Base-by-base conservation (phyloP, 2,113 vertebrate genomes). In the Serilophus lunatus region DNA sequence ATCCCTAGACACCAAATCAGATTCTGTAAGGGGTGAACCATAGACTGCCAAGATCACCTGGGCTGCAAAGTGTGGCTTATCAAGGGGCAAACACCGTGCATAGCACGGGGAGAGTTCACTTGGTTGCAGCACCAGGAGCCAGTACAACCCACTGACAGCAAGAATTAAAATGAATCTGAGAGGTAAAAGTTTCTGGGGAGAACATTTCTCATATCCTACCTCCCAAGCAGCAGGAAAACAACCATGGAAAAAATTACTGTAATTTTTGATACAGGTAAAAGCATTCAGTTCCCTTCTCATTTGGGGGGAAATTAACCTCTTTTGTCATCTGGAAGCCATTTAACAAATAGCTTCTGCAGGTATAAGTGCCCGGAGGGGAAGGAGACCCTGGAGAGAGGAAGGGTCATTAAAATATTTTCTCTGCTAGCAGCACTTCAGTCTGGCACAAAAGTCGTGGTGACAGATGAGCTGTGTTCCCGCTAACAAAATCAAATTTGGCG, bases 241-340 rank as follows among this genome's bases (percentile, higher is more conserved):
- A 54, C 65, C 63, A 61, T 18, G 80, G 79, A 91, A 92, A 93
- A 83, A 84, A 40, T 53, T 63, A 22, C 72, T 12, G 51, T 70
- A 68, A 38, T 75, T 95, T 93, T 71, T 90, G 78, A 84, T 80
- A 40, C 14, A 71, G 85, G 82, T 90, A 88, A 47, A 83, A 76
- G 68, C 79, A 49, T 59, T 14, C 78, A 66, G 66, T 78, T 63
- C 53, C 78, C 26, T 42, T 80, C 63, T 92, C 54, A 4, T 72
- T 82, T 36, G 13, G 17, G 28, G 77, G 72, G 31, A 29, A 44
- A 40, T 50, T 80, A 42, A 88, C 64, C 51, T 44, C 71, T 83
- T 86, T 28, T 88, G 69, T 82, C 92, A 90, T 94, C 93, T 95
- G 88, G 93, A 96, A 96, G 82, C 60, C 51, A 93, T 96, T 95